Percentiles rank a stretch among this genome's conserved stretches.
These are phyloP conservation scores for Nomada ferruginata DNA, from an alignment of 2,888 invertebrate genomes.

Conservation along the genomic window DNA sequence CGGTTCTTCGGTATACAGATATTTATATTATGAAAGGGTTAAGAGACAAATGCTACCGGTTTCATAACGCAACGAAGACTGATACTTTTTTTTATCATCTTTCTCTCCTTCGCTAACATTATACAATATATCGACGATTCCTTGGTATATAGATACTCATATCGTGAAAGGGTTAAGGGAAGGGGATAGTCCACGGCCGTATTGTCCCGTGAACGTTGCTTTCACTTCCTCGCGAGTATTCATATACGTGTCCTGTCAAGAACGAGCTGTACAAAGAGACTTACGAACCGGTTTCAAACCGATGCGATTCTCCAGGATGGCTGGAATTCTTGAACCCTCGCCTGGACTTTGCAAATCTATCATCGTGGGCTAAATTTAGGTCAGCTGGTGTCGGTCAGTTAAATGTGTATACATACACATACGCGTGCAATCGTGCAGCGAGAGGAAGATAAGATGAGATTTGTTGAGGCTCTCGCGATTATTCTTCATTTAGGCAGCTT, in stretches of 20 bases:
- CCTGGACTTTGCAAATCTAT: conserved; percentile 4
- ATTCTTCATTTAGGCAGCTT: conserved; percentile 7
- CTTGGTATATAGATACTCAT: conserved; percentile 32
- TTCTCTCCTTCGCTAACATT: too few species aligned
- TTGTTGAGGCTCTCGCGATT: conserved; percentile 2
- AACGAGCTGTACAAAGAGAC: conserved; percentile 59
- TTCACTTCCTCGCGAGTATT: conserved; percentile 76
- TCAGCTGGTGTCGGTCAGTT: neutral
- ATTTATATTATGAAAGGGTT: too few species aligned
- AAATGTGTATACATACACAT: neutral
- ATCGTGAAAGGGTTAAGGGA: conserved; percentile 44
- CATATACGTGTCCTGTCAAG: conserved; percentile 49
- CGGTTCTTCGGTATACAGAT: too few species aligned
- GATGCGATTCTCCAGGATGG: conserved; percentile 53
- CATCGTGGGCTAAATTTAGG: conserved; percentile 15
- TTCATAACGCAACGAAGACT: conserved; percentile 43
- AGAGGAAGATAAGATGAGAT: neutral
- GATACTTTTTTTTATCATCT: too few species aligned
- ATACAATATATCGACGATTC: conserved; percentile 21
- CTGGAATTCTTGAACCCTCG: conserved; percentile 32
- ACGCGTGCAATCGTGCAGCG: neutral
- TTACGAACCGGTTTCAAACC: conserved; percentile 64
- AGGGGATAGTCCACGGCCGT: conserved; percentile 73
- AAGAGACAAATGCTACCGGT: too few species aligned
- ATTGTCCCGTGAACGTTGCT: conserved; percentile 77